Base-by-base conservation (phyloP, 2,113 vertebrate genomes). In the Indicator maculatus region DNA sequence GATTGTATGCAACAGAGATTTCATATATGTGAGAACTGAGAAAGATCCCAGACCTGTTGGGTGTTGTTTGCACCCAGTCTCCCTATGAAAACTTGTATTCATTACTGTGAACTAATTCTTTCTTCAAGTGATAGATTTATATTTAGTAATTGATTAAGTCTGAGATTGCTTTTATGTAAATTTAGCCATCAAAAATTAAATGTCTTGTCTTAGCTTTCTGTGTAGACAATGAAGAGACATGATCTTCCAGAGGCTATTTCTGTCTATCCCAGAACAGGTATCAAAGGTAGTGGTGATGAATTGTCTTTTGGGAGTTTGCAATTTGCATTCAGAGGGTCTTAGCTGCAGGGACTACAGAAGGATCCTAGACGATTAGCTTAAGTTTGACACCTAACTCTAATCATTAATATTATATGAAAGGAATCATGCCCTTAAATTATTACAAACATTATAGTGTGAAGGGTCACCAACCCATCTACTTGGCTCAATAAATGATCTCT, bases 101-200 rank as follows among this genome's bases (percentile, higher is more conserved):
- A 77, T 80, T 94, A 76, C 50, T 45, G 44, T 30, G 56, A 90
- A 92, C 21, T 26, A 58, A 45, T 82, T 53, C 61, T n/a, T 69
- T 87, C 63, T 93, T 76, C 64, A 67, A 67, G 58, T 70, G 67
- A 89, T 84, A 93, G 71, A 83, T 92, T 90, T 86, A 89, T 89
- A 76, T 77, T 76, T 95, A 93, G 88, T 70, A 91, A 94, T 80
- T 96, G 71, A 91, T 96, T 83, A 95, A 95, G 30, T 55, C 75
- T 79, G 88, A 94, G 92, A 96, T 91, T 93, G 64, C 88, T 96
- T 96, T 95, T 96, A 95, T 86, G 75, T 56, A 95, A 95, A 96
- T 95, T 64, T 90, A n/a, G 7, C 12, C 30, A 71, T 88, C 85
- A 86, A 41, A 85, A 74, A 41, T 56, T 23, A 77, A 89, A 74